A percentile compares a stretch with the other conserved stretches of the same genome.
Conservation (phyloP, 2,797 vertebrate genomes). For the Tapera naevia region DNA sequence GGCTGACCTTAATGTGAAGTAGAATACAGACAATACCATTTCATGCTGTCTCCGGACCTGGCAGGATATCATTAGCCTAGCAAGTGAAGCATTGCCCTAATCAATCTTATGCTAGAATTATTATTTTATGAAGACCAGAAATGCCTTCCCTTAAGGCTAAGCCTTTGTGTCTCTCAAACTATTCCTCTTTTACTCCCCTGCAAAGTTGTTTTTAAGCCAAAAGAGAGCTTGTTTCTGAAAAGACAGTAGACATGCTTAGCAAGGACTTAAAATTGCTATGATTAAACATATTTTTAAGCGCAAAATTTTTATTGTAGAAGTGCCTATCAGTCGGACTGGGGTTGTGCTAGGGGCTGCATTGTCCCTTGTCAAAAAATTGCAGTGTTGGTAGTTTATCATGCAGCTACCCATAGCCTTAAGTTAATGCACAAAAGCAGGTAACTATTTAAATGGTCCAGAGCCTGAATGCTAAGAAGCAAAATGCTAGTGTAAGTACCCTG, state of each 20-base stretch:
- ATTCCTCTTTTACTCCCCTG: neutral
- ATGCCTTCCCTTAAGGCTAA: neutral
- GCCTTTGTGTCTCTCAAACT: neutral
- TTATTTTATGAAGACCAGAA: conserved; percentile 23
- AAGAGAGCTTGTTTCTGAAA: neutral
- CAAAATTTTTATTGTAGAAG: neutral
- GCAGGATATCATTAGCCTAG: conserved; percentile 3
- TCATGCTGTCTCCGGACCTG: neutral
- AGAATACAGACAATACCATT: conserved; percentile 1
- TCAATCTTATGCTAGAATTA: conserved; percentile 9
- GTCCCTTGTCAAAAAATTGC: neutral
- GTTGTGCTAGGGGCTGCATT: neutral
- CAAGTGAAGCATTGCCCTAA: conserved; percentile 23
- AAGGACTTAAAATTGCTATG: neutral
- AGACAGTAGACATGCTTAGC: neutral
- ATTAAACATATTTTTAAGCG: neutral
- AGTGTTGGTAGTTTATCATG: neutral
- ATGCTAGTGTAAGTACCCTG: neutral
- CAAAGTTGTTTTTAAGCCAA: neutral
- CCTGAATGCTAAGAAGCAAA: neutral
- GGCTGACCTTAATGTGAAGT: conserved; percentile 47
- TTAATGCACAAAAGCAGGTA: neutral
- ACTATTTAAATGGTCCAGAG: neutral
- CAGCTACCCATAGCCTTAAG: neutral
- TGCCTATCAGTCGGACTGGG: neutral